phyloP scores from a whole-genome alignment of 2,888 invertebrate genomes.

The Merodon equestris region DNA sequence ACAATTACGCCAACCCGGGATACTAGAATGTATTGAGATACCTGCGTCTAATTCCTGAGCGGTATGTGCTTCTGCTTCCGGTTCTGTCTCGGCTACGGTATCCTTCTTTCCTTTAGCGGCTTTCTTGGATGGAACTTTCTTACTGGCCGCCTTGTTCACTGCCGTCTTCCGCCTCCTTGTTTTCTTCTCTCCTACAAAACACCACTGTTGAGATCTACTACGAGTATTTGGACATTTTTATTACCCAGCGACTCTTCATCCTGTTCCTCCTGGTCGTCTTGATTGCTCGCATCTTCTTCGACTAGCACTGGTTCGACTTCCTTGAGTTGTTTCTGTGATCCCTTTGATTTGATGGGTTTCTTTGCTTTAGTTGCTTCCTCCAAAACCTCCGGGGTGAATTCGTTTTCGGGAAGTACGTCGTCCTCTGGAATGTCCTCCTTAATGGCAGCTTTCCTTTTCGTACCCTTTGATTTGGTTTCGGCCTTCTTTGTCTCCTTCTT shows the following conservation, averaged over 20 bases:
- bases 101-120: slow-evolving; percentile 63
- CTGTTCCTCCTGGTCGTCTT: too few species aligned
- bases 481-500: slow-evolving; percentile 54
- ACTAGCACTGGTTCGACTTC: slow-evolving; percentile 38
- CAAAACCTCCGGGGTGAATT: slow-evolving; percentile 53
- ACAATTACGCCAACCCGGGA: not conserved
- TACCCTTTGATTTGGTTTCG: slow-evolving; percentile 36
- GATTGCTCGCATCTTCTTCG: slow-evolving; percentile 36
- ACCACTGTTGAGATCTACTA: not conserved
- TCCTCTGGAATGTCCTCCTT: slow-evolving; percentile 51
- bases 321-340: slow-evolving; percentile 58
- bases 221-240: too few species aligned
- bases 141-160: slow-evolving; percentile 62
- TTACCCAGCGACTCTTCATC: too few species aligned
- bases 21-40: not conserved
- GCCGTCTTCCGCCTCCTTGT: slow-evolving; percentile 70
- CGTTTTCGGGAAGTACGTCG: slow-evolving; percentile 59
- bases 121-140: slow-evolving; percentile 64
- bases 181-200: slow-evolving; percentile 35
- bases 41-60: slow-evolving; percentile 42
- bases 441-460: slow-evolving; percentile 20
- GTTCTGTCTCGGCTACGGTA: slow-evolving; percentile 35
- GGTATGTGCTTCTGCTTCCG: slow-evolving; percentile 1
- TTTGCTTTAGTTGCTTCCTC: slow-evolving; percentile 39
- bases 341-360: slow-evolving; percentile 56